Evolutionary conservation across 2,113 vertebrate genomes (phyloP).

Genomic region (Nothoprocta perdicaria): DNA sequence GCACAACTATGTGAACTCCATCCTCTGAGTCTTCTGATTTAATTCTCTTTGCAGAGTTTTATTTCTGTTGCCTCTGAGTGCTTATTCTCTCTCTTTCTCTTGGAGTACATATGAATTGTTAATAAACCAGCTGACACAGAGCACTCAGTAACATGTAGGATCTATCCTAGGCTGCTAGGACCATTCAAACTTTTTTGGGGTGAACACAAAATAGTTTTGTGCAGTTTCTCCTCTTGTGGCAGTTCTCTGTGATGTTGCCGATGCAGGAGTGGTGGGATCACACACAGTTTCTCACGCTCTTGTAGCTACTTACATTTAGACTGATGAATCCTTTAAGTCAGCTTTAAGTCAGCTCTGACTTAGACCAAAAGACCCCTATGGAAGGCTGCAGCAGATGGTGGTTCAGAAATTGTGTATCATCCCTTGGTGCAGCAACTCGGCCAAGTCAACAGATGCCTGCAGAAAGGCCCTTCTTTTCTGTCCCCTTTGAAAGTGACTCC

Average conservation of each 20-base stretch:
- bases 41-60: background rate
- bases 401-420: background rate
- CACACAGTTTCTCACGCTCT: background rate
- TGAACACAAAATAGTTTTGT: background rate
- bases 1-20: background rate
- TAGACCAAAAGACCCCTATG: background rate
- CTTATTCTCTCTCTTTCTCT: background rate
- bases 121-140: background rate
- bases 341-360: background rate
- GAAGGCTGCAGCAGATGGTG: background rate
- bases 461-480: background rate
- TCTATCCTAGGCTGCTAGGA: background rate
- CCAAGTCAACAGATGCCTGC: background rate
- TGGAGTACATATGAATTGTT: background rate
- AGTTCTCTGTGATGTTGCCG: background rate
- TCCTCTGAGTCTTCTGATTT: background rate
- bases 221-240: background rate
- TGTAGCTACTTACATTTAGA: background rate
- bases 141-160: background rate
- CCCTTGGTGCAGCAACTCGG: background rate
- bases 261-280: background rate
- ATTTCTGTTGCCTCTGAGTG: background rate
- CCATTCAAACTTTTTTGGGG: background rate
- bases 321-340: background rate
- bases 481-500: background rate